Evolutionary conservation across 2,113 vertebrate genomes (phyloP).

Genomic region (Sander vitreus): DNA sequence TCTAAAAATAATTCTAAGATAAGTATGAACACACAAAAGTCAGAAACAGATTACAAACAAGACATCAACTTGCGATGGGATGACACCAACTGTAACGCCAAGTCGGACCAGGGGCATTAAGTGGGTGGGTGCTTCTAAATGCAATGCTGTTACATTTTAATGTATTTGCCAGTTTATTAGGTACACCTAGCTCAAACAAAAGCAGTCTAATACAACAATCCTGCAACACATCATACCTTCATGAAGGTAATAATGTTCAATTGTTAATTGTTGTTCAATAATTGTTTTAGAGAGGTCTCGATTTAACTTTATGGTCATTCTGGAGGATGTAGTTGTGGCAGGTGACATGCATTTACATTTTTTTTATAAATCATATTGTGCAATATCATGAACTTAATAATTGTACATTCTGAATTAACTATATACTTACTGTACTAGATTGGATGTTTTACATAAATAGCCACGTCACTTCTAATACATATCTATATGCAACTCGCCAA

Average conservation of each 20-base stretch:
- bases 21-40: neutral
- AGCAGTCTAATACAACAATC: no score
- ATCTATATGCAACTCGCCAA: neutral
- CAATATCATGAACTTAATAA: neutral
- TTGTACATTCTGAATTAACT: neutral
- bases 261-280: no score
- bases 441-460: neutral
- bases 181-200: no score
- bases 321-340: neutral
- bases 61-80: no score
- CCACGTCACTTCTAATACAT: neutral
- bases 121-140: no score
- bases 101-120: no score
- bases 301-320: neutral
- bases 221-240: no score
- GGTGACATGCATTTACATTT: neutral
- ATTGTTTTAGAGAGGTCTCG: no score
- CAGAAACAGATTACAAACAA: neutral
- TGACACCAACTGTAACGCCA: no score
- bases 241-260: no score
- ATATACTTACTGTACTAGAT: neutral
- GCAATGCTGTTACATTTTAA: neutral
- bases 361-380: neutral
- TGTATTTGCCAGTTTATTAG: no score
- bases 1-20: neutral